phyloP scores from a whole-genome alignment of 1,140 invertebrate genomes.

The Sarcophaga peregrina region DNA sequence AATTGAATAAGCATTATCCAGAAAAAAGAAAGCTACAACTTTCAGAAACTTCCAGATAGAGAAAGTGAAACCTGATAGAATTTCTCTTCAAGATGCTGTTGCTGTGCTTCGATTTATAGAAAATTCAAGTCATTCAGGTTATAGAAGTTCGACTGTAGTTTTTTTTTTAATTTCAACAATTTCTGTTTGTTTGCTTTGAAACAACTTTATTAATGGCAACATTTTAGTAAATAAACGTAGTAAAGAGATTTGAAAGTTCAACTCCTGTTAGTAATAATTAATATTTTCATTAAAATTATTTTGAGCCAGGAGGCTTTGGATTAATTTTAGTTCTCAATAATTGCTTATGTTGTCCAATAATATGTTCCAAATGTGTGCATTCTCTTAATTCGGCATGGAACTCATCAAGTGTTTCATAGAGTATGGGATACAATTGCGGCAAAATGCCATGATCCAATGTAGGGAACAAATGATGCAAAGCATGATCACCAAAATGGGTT shows the following conservation, averaged over 20 bases:
- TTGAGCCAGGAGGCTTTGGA: conserved; percentile 54
- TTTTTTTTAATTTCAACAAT: too few species aligned
- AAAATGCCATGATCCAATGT: conserved; percentile 82
- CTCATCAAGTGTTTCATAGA: conserved; percentile 76
- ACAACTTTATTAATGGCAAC: too few species aligned
- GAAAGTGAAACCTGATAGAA: too few species aligned
- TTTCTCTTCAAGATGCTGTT: too few species aligned
- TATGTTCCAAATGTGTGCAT: conserved; percentile 71
- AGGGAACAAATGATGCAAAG: conserved; percentile 84
- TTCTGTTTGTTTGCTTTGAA: too few species aligned
- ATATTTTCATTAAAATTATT: background rate
- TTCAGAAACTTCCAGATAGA: too few species aligned
- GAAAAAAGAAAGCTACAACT: too few species aligned
- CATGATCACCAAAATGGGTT: conserved; percentile 81
- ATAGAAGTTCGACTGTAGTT: too few species aligned
- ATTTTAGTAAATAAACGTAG: background rate
- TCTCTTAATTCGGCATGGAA: conserved; percentile 73
- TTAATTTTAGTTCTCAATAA: conserved; percentile 70
- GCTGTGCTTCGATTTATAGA: too few species aligned
- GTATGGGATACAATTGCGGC: conserved; percentile 73
- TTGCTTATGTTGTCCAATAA: conserved; percentile 78
- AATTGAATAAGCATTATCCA: too few species aligned
- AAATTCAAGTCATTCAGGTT: too few species aligned
- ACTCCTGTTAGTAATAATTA: background rate
- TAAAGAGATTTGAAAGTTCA: too few species aligned